phyloP scores from a whole-genome alignment of 2,797 vertebrate genomes.

The Rhinoraja longicauda region DNA sequence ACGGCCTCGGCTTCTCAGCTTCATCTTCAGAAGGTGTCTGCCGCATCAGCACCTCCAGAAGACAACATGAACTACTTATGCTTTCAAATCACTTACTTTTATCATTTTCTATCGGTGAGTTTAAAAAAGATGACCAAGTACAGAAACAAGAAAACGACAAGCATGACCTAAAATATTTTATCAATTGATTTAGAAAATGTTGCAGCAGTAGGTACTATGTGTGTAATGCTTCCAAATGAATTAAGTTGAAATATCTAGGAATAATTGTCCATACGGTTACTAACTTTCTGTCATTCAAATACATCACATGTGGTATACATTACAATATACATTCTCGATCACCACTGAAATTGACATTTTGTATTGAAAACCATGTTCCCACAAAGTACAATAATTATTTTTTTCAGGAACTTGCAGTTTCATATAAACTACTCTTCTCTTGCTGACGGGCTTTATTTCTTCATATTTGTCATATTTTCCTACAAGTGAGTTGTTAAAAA shows the following conservation, averaged over 20 bases:
- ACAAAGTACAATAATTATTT: background rate
- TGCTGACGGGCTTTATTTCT: background rate
- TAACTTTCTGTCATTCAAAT: background rate
- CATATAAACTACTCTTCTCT: background rate
- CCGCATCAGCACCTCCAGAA: too few species aligned
- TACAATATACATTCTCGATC: background rate
- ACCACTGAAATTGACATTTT: background rate
- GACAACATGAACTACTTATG: background rate
- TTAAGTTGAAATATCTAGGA: background rate
- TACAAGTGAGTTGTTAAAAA: background rate
- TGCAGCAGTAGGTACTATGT: background rate
- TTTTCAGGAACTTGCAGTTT: background rate
- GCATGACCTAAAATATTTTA: background rate
- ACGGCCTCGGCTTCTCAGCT: too few species aligned
- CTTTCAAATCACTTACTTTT: background rate
- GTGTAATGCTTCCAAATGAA: background rate
- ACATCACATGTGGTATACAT: too few species aligned
- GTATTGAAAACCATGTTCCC: background rate
- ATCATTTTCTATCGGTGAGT: background rate
- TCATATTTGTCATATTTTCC: background rate
- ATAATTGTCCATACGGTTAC: background rate
- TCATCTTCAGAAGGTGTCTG: too few species aligned
- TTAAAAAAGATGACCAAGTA: background rate
- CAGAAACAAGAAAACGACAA: background rate
- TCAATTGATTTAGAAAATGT: background rate